Evolutionary conservation across 2,888 invertebrate genomes (phyloP).

Genomic region (Agrilus biguttatus): DNA sequence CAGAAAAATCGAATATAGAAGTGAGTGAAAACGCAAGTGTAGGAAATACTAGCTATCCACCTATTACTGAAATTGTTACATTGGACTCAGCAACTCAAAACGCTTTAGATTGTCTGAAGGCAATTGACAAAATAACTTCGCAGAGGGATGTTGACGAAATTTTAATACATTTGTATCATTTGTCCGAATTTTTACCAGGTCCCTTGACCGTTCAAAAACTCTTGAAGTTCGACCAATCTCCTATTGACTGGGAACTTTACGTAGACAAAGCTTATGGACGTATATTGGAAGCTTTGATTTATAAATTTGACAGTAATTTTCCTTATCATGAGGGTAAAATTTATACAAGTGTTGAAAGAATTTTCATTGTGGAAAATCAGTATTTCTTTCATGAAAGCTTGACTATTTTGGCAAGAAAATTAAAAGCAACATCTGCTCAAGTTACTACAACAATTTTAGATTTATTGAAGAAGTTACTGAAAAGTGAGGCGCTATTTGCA

Average conservation of each 20-base stretch:
- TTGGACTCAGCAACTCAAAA: slow-evolving; percentile 6
- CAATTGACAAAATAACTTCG: slow-evolving; percentile 23
- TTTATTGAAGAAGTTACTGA: slow-evolving; percentile 35
- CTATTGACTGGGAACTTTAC: slow-evolving; percentile 24
- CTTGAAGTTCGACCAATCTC: slow-evolving; percentile 34
- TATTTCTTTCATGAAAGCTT: slow-evolving; percentile 35
- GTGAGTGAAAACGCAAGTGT: slow-evolving; percentile 1
- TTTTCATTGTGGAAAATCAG: slow-evolving; percentile 42
- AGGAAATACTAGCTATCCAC: slow-evolving; percentile 1
- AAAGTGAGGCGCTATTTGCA: slow-evolving; percentile 42
- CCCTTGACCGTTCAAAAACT: slow-evolving; percentile 53
- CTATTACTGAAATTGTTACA: slow-evolving; percentile 4
- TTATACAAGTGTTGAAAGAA: slow-evolving; percentile 27
- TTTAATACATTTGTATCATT: slow-evolving; percentile 18
- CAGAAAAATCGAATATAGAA: slow-evolving; percentile 11
- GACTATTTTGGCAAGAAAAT: slow-evolving; percentile 30
- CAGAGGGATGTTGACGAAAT: slow-evolving; percentile 24
- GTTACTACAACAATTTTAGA: slow-evolving; percentile 28
- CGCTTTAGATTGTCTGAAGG: slow-evolving; percentile 7
- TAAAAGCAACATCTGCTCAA: slow-evolving; percentile 30
- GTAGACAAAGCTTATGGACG: slow-evolving; percentile 34
- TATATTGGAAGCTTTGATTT: slow-evolving; percentile 35
- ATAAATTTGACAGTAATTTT: slow-evolving; percentile 42
- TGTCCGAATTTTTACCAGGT: slow-evolving; percentile 33
- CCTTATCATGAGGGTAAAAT: slow-evolving; percentile 31